A percentile compares a stretch with the other conserved stretches of the same genome.
Evolutionary conservation across 2,113 vertebrate genomes (phyloP).

Genomic region (Poicephalus gulielmi): DNA sequence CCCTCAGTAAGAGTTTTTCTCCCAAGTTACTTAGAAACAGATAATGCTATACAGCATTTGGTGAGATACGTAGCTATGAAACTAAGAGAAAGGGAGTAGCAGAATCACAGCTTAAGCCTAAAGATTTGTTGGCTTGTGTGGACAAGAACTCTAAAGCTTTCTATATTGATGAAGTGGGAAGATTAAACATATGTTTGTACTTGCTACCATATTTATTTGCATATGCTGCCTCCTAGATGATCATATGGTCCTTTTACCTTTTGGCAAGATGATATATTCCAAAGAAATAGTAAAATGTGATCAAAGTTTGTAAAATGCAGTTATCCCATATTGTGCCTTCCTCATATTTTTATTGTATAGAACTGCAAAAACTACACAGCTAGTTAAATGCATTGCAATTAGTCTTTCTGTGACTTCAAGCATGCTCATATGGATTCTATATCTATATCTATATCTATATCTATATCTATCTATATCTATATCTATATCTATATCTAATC

Average conservation of each 20-base stretch:
- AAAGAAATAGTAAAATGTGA: conserved; percentile 18
- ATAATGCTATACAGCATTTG: background rate
- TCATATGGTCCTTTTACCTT: conserved; percentile 67
- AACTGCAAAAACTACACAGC: background rate
- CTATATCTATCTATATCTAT: no score
- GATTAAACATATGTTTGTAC: conserved; percentile 56
- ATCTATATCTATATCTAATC: no score
- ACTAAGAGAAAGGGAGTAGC: background rate
- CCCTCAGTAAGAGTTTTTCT: background rate
- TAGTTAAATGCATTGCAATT: background rate
- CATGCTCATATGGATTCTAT: background rate
- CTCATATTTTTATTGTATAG: background rate
- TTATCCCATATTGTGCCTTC: background rate
- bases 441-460: no score
- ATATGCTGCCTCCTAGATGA: conserved; percentile 55
- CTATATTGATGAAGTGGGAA: conserved; percentile 57
- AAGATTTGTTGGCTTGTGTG: background rate
- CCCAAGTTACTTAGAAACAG: background rate
- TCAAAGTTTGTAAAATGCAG: conserved; percentile 21
- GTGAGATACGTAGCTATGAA: background rate
- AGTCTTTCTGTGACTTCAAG: background rate
- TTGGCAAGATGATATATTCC: conserved; percentile 55
- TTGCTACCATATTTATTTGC: conserved; percentile 64
- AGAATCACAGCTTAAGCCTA: background rate
- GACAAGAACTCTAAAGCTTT: conserved; percentile 43